phyloP scores from a whole-genome alignment of 2,113 vertebrate species.

The Burhinus bistriatus region DNA sequence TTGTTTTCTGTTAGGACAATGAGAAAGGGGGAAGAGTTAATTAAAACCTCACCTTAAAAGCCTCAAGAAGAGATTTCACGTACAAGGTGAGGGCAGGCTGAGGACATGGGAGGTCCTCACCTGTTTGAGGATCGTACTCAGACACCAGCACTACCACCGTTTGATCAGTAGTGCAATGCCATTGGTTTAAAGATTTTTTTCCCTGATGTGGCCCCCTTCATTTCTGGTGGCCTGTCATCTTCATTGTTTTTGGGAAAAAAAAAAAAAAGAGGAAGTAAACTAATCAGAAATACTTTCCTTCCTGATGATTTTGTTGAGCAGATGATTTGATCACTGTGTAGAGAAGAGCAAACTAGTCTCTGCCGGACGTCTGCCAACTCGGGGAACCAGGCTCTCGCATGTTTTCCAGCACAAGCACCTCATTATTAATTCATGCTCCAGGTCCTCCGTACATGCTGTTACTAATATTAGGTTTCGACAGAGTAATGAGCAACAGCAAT shows the following conservation, averaged over 20 bases:
- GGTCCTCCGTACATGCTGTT: constrained; percentile 77
- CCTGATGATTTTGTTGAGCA: constrained; percentile 42
- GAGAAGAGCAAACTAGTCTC: constrained; percentile 44
- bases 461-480: constrained; percentile 80
- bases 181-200: not conserved
- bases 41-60: not conserved
- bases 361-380: constrained; percentile 54
- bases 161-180: not conserved
- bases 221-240: not conserved
- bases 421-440: constrained; percentile 81
- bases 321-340: constrained; percentile 36
- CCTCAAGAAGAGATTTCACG: not conserved
- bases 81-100: not conserved
- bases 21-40: not conserved
- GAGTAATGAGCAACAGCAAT: constrained; percentile 71
- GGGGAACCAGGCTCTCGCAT: constrained; percentile 57
- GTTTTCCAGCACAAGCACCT: constrained; percentile 77
- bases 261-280: not conserved
- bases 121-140: not conserved
- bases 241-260: not conserved
- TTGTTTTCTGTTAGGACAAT: not conserved
- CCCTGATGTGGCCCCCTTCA: not conserved
- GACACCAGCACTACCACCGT: not conserved
- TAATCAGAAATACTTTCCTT: constrained; percentile 50
- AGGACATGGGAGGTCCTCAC: not conserved